These are phyloP conservation scores for Mallotus villosus DNA, from an alignment of 2,797 vertebrate genomes.

Conservation along the genomic window DNA sequence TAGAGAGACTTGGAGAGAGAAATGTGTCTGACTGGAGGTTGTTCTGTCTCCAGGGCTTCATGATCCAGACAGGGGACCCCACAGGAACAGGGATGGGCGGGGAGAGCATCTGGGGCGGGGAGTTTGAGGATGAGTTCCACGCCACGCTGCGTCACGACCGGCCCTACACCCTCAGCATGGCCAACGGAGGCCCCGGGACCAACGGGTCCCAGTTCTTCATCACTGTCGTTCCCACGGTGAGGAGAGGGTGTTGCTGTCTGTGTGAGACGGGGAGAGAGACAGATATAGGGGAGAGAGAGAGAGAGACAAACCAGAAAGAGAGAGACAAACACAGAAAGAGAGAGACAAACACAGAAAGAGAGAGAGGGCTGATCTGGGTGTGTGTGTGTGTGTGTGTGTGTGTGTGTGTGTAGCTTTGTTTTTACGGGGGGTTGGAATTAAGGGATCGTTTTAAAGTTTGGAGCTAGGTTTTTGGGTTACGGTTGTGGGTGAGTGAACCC, in stretches of 20 bases:
- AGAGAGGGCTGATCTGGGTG: too few species aligned
- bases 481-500: too few species aligned
- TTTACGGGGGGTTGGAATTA: background rate
- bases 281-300: too few species aligned
- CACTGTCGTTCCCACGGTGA: slow-evolving; percentile 96
- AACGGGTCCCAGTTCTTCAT: slow-evolving; percentile 98
- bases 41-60: slow-evolving; percentile 83
- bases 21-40: background rate
- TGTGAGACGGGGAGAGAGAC: too few species aligned
- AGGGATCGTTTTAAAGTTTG: too few species aligned
- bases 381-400: background rate
- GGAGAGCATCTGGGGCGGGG: slow-evolving; percentile 98
- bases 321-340: too few species aligned
- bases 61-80: slow-evolving; percentile 98
- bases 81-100: slow-evolving; percentile 99
- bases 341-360: too few species aligned
- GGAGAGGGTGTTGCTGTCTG: slow-evolving; percentile 46
- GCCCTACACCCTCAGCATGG: slow-evolving; percentile 98
- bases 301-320: too few species aligned
- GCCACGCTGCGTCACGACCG: slow-evolving; percentile 94
- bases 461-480: too few species aligned
- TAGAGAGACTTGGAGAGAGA: background rate
- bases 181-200: slow-evolving; percentile 91
- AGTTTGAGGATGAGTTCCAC: slow-evolving; percentile 99
- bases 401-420: background rate